A percentile compares a stretch with the other conserved stretches of the same genome.
Evolutionary conservation across 2,888 invertebrate genomes (phyloP).

Genomic region (Monochamus alternatus): DNA sequence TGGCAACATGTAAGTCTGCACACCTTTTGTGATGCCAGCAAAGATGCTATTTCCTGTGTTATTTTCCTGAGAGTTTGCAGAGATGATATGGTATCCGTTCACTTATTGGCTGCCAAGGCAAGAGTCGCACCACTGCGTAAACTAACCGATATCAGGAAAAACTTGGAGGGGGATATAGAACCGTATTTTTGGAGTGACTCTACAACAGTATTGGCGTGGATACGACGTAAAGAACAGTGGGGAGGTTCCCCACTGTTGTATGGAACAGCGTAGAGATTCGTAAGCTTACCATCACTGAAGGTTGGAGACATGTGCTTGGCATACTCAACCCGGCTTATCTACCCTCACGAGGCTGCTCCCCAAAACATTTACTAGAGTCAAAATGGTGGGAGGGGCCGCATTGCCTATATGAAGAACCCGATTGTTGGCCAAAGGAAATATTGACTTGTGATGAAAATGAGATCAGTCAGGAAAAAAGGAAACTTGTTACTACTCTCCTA

Average conservation of each 20-base stretch:
- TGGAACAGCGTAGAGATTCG: background rate
- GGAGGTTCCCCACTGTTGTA: conserved; percentile 2
- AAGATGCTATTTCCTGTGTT: conserved; percentile 23
- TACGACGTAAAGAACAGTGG: conserved; percentile 33
- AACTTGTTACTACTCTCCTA: no score
- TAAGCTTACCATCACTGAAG: background rate
- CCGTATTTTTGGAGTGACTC: conserved; percentile 35
- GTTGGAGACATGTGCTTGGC: background rate
- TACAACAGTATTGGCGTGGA: conserved; percentile 31
- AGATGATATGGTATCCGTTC: conserved; percentile 20
- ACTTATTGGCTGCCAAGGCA: conserved; percentile 51
- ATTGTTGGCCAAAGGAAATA: no score
- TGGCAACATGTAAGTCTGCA: background rate
- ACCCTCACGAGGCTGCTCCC: background rate
- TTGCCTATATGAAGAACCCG: no score
- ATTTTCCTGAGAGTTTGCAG: conserved; percentile 12
- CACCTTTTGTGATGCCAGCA: conserved; percentile 28
- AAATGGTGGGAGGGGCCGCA: background rate
- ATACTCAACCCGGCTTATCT: background rate
- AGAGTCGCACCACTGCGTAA: conserved; percentile 58
- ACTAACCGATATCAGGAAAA: conserved; percentile 9
- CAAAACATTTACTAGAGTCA: background rate
- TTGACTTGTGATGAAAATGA: no score
- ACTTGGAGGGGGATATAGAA: background rate
- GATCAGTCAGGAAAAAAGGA: no score